phyloP scores from a whole-genome alignment of 2,888 invertebrate species.

The Leucoma salicis region DNA sequence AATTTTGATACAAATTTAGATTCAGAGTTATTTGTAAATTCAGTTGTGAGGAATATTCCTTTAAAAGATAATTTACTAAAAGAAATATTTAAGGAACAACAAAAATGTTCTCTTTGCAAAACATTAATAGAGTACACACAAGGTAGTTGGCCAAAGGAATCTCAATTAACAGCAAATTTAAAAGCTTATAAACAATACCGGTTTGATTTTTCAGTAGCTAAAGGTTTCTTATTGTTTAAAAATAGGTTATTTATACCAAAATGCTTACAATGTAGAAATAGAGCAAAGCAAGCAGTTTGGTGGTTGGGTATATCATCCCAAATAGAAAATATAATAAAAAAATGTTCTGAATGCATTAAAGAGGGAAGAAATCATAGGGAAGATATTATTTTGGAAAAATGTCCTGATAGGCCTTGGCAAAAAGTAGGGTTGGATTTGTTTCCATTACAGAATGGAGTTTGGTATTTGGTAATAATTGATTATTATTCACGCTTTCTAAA shows the following conservation, averaged over 20 bases:
- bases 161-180: too few relatives aligned
- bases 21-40: too few relatives aligned
- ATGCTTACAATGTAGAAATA: not conserved
- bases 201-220: not conserved
- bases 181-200: too few relatives aligned
- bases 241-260: not conserved
- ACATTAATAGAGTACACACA: too few relatives aligned
- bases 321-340: not conserved
- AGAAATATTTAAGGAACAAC: too few relatives aligned
- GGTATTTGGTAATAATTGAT: not conserved
- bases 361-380: not conserved
- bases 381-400: not conserved
- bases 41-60: too few relatives aligned
- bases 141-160: too few relatives aligned
- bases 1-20: too few relatives aligned
- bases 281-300: not conserved
- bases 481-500: too few relatives aligned
- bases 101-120: too few relatives aligned
- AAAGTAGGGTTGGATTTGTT: not conserved
- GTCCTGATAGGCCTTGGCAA: not conserved
- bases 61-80: too few relatives aligned
- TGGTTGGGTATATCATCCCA: not conserved
- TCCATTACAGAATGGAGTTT: too few relatives aligned
- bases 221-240: not conserved
- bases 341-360: not conserved